A percentile compares a stretch with the other conserved stretches of the same genome.
These are phyloP conservation scores for Epinotia ramella DNA, from an alignment of 2,888 invertebrate species.

Conservation along the genomic window DNA sequence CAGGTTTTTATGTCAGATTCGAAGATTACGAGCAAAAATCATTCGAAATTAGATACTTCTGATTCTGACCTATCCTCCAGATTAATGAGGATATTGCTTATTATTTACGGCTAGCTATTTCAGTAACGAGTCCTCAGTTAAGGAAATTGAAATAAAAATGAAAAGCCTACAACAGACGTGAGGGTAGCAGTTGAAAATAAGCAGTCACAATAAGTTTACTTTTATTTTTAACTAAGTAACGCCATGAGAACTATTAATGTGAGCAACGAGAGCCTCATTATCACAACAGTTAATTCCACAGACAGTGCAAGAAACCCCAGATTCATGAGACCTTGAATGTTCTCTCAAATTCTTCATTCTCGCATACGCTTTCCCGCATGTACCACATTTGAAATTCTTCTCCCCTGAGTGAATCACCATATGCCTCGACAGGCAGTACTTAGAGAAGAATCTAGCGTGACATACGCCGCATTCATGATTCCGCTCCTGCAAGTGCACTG, in stretches of 20 bases:
- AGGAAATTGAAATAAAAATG: neutral
- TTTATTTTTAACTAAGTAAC: slow-evolving; percentile 37
- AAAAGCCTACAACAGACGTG: neutral
- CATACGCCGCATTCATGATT: slow-evolving; percentile 71
- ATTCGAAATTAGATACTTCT: neutral
- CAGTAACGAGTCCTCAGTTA: neutral
- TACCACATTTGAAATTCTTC: slow-evolving; percentile 76
- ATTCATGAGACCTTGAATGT: slow-evolving; percentile 64
- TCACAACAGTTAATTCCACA: slow-evolving; percentile 60
- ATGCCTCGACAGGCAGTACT: slow-evolving; percentile 75
- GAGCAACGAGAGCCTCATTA: slow-evolving; percentile 54
- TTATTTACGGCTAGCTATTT: neutral
- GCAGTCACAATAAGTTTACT: neutral
- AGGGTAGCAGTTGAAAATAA: neutral
- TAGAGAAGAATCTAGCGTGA: slow-evolving; percentile 70
- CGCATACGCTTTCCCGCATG: slow-evolving; percentile 78
- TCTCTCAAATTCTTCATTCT: slow-evolving; percentile 65
- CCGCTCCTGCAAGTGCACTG: slow-evolving; percentile 72
- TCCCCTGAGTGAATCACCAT: slow-evolving; percentile 82
- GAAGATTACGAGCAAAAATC: neutral
- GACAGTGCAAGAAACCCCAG: slow-evolving; percentile 53
- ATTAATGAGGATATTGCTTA: neutral
- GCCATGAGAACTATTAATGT: slow-evolving; percentile 55
- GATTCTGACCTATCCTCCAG: neutral
- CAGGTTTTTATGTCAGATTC: neutral